Evolutionary conservation across 2,797 vertebrate species (phyloP).

Genomic region (Geotrypetes seraphini): DNA sequence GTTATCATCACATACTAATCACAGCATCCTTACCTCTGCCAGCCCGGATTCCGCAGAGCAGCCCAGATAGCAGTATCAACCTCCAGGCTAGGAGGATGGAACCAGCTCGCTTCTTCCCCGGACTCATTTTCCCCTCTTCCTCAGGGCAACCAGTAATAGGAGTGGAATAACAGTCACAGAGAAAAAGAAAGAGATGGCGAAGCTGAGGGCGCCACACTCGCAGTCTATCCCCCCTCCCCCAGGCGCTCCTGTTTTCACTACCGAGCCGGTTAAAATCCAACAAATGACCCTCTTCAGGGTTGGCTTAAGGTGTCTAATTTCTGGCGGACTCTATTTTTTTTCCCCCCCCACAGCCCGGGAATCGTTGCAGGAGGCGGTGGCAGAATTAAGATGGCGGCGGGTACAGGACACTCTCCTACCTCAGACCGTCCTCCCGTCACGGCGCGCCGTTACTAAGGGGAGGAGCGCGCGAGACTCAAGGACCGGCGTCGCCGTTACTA

Average conservation of each 20-base stretch:
- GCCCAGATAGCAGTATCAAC: constrained; percentile 15
- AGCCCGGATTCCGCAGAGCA: constrained; percentile 23
- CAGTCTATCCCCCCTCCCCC: no score
- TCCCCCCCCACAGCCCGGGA: constrained; percentile 1
- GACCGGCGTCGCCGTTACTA: no score
- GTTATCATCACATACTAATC: no score
- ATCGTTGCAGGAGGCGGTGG: constrained; percentile 8
- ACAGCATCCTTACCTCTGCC: constrained; percentile 24
- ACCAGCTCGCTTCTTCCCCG: background rate
- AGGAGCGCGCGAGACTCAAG: background rate
- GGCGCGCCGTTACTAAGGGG: no score
- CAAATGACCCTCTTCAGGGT: no score
- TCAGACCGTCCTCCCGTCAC: constrained; percentile 15
- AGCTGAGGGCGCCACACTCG: constrained; percentile 30
- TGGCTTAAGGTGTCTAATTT: no score
- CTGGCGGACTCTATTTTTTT: no score
- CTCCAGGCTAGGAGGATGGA: constrained; percentile 13
- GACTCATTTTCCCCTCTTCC: background rate
- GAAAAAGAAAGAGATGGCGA: no score
- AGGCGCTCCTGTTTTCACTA: no score
- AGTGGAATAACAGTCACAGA: no score
- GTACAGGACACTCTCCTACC: constrained; percentile 2
- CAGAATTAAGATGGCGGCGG: no score
- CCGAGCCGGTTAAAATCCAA: no score
- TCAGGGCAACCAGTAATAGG: background rate